phyloP scores from a whole-genome alignment of 2,113 vertebrate species.

The Lasiurus cinereus region DNA sequence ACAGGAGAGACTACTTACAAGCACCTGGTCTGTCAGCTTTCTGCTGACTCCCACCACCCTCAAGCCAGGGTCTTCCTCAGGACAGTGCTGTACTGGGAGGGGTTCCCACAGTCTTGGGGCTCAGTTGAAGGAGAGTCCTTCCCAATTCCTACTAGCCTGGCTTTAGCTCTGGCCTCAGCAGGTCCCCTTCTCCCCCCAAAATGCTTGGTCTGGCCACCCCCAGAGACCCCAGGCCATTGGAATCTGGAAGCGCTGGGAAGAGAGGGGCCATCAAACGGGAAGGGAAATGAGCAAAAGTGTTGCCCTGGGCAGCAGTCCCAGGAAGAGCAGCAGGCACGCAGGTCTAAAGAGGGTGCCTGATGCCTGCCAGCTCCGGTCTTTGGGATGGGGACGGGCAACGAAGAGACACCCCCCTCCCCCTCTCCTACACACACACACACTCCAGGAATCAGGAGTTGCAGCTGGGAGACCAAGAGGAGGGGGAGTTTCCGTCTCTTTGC shows the following conservation, averaged over 20 bases:
- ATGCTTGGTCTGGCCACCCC: background rate
- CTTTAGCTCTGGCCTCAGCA: background rate
- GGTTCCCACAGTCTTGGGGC: background rate
- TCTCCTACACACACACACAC: no score
- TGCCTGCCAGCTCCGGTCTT: background rate
- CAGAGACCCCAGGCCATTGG: background rate
- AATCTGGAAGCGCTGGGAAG: background rate
- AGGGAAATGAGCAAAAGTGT: background rate
- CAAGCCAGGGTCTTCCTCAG: background rate
- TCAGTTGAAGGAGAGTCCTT: background rate
- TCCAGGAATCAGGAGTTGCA: background rate
- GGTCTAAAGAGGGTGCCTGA: background rate
- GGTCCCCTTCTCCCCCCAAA: background rate
- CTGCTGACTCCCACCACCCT: background rate
- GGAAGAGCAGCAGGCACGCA: background rate
- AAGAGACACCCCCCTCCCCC: background rate
- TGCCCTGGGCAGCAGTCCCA: background rate
- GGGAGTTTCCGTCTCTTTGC: background rate
- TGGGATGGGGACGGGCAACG: background rate
- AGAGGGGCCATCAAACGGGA: background rate
- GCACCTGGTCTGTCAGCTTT: background rate
- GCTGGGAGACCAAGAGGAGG: background rate
- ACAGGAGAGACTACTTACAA: background rate
- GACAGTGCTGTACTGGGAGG: background rate
- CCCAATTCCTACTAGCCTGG: slow-evolving; percentile 9